Conservation (phyloP, 1,140 invertebrate species). For the Megalonaias nervosa region DNA sequence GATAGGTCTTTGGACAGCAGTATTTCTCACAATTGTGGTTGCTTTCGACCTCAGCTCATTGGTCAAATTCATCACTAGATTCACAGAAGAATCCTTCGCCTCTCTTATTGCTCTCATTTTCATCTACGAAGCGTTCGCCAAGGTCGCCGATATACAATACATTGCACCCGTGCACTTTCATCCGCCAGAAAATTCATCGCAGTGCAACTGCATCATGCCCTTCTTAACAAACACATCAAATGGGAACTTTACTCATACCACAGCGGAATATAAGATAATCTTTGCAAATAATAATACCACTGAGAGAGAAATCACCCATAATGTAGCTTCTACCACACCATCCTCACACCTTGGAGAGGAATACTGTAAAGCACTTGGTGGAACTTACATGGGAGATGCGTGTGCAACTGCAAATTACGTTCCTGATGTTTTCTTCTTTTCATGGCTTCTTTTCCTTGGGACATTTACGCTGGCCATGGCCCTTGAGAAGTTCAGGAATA, state of each 20-base stretch:
- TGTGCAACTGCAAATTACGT: constrained; percentile 73
- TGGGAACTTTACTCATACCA: too few species aligned
- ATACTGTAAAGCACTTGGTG: constrained; percentile 57
- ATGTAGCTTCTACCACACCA: too few species aligned
- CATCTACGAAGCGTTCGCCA: constrained; percentile 92
- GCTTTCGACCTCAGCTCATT: constrained; percentile 96
- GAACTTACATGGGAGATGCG: constrained; percentile 81
- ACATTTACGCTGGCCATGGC: constrained; percentile 92
- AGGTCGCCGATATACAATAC: constrained; percentile 49
- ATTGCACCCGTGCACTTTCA: constrained; percentile 54
- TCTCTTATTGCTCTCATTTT: constrained; percentile 99
- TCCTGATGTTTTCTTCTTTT: constrained; percentile 95
- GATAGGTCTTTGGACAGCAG: constrained; percentile 94
- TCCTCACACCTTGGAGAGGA: too few species aligned
- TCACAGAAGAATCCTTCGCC: constrained; percentile 99
- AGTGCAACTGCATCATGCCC: constrained; percentile 49
- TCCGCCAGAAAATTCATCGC: constrained; percentile 10
- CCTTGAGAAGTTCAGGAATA: constrained; percentile 93
- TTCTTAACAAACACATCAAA: too few species aligned
- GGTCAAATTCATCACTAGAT: constrained; percentile 98
- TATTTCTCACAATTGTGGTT: constrained; percentile 92
- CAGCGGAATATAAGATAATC: too few species aligned
- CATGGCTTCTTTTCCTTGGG: constrained; percentile 91
- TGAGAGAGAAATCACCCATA: too few species aligned
- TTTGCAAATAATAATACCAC: too few species aligned